Conservation (phyloP, 2,888 invertebrate species). For the Megamerina dolium region DNA sequence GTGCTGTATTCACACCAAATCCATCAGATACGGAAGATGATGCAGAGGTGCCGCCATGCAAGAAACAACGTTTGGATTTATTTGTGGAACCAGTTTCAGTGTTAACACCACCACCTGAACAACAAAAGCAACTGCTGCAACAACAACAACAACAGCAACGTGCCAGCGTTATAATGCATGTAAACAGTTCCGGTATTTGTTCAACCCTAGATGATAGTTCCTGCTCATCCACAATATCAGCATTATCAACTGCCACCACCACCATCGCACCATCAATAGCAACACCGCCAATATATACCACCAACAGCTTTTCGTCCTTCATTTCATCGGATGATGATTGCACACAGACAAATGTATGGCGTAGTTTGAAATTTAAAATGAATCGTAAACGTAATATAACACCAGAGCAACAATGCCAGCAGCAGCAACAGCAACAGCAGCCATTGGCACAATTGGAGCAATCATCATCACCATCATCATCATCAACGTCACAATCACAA, state of each 20-base stretch:
- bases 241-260: slow-evolving; percentile 17
- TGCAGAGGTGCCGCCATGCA: slow-evolving; percentile 52
- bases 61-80: slow-evolving; percentile 45
- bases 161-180: slow-evolving; percentile 80
- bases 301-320: slow-evolving; percentile 5
- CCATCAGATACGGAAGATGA: slow-evolving; percentile 80
- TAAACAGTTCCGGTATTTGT: slow-evolving; percentile 74
- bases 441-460: neutral
- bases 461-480: neutral
- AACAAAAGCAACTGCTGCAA: slow-evolving; percentile 48
- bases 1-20: slow-evolving; percentile 65
- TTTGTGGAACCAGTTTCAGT: slow-evolving; percentile 29
- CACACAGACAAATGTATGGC: slow-evolving; percentile 43
- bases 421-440: neutral
- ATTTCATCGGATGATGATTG: slow-evolving; percentile 28
- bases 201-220: slow-evolving; percentile 30
- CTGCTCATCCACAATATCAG: slow-evolving; percentile 25
- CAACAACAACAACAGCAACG: slow-evolving; percentile 36
- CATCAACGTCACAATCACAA: neutral
- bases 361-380: slow-evolving; percentile 48
- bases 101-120: slow-evolving; percentile 45
- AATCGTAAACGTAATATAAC: slow-evolving; percentile 35
- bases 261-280: slow-evolving; percentile 5
- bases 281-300: too few species aligned
- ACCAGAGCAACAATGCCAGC: slow-evolving; percentile 17